Evolutionary conservation across 2,797 vertebrate genomes (phyloP).

Genomic region (Arnoldichthys spilopterus): DNA sequence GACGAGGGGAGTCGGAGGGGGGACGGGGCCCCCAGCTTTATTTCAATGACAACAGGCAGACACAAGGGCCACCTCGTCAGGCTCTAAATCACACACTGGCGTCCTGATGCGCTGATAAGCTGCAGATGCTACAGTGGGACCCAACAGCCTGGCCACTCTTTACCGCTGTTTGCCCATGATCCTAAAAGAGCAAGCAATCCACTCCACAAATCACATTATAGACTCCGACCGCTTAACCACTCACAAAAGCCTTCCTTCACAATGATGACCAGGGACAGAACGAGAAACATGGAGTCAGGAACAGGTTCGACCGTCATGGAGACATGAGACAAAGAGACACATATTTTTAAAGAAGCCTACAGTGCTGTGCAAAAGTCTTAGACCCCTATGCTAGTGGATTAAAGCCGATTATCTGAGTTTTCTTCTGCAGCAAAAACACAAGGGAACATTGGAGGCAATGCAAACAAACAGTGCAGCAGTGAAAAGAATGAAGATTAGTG

Average conservation of each 20-base stretch:
- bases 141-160: slow-evolving; percentile 47
- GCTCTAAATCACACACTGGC: slow-evolving; percentile 81
- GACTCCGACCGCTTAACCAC: slow-evolving; percentile 39
- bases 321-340: not conserved
- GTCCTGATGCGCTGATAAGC: slow-evolving; percentile 79
- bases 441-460: no score
- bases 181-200: slow-evolving; percentile 28
- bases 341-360: no score
- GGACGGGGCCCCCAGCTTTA: slow-evolving; percentile 73
- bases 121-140: slow-evolving; percentile 73
- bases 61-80: slow-evolving; percentile 78
- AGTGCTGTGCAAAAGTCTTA: no score
- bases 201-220: slow-evolving; percentile 51
- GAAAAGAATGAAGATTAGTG: no score
- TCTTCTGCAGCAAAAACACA: no score
- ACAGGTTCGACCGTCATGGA: not conserved
- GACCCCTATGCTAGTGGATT: no score
- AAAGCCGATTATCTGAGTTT: no score
- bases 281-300: slow-evolving; percentile 1
- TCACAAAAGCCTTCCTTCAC: slow-evolving; percentile 49
- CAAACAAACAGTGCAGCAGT: no score
- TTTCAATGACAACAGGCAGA: slow-evolving; percentile 85
- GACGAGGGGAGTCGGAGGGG: slow-evolving; percentile 65
- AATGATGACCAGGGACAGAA: not conserved
- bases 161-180: slow-evolving; percentile 41